Percentiles rank a stretch among this genome's conserved stretches.
Conservation (phyloP, 1,140 invertebrate genomes). For the Panulirus ornatus region DNA sequence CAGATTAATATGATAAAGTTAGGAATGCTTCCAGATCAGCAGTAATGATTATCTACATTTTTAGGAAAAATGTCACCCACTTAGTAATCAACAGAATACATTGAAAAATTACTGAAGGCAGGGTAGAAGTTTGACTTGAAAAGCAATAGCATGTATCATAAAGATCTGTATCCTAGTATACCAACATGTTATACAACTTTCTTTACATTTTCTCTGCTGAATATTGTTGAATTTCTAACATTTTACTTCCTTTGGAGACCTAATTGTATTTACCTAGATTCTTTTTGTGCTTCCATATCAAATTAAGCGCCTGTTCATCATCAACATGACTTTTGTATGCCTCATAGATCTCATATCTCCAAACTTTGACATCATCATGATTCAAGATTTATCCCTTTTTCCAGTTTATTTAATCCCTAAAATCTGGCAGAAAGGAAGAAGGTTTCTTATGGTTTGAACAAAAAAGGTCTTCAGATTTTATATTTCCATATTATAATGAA, state of each 20-base stretch:
- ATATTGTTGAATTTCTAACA: background rate
- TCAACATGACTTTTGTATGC: background rate
- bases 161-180: background rate
- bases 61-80: background rate
- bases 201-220: background rate
- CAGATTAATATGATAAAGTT: no score
- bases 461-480: no score
- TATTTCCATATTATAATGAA: no score
- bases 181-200: background rate
- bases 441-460: no score
- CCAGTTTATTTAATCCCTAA: background rate
- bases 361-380: background rate
- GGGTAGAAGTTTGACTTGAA: background rate
- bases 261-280: background rate
- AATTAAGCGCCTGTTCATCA: background rate
- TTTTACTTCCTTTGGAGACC: background rate
- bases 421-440: no score
- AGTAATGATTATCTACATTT: background rate
- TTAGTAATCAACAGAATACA: background rate
- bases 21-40: no score
- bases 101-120: background rate
- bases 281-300: background rate
- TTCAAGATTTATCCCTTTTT: background rate
- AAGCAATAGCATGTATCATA: background rate
- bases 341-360: background rate